Base-by-base conservation (phyloP, 2,113 vertebrate genomes). In the Edolisoma coerulescens region DNA sequence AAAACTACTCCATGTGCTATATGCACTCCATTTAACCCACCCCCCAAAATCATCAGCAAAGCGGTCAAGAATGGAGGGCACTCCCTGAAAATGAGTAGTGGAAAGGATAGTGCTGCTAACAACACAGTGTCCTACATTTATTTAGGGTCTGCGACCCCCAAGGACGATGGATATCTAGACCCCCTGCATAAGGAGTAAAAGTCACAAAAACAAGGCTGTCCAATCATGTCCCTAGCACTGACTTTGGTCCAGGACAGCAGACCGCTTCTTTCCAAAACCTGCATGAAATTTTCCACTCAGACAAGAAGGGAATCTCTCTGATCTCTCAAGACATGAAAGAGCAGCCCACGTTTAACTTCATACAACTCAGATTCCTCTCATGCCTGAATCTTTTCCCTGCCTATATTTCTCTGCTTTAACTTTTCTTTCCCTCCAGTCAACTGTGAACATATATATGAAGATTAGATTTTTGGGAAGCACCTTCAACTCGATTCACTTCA, bases 401-500 rank as follows among this genome's bases (percentile, higher is more conserved):
- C 50, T 69, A 1, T 74, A 77, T 84, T 90, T 86, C 92, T 65
- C 82, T 50, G 35, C 54, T 94, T 96, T 67, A 93, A 61, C 82
- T 93, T 91, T 90, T 94, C 89, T 88, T 91, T 84, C 79, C 75
- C 76, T 80, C 75, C 83, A 86, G 95, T 44, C 79, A 92, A 74
- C 75, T 86, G 90, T 28, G 0, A 95, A 86, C 41, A 41, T 56
- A 77, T 84, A 77, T 54, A 94, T 63, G 87, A 93, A 90, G 75
- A 95, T 87, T 87, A 84, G 71, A 90, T 90, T 95, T 95, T 93
- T 21, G 56, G 86, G 77, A 95, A 87, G 74, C 74, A 93, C 68
- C 84, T 92, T 91, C 92, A 86, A 67, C 71, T 92, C 16, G 4
- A 92, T 95, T 90, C 95, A 90, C 84, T 87, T 92, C 89, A 94